phyloP scores from a whole-genome alignment of 2,113 vertebrate genomes.

The Sterrhoptilus dennistouni region DNA sequence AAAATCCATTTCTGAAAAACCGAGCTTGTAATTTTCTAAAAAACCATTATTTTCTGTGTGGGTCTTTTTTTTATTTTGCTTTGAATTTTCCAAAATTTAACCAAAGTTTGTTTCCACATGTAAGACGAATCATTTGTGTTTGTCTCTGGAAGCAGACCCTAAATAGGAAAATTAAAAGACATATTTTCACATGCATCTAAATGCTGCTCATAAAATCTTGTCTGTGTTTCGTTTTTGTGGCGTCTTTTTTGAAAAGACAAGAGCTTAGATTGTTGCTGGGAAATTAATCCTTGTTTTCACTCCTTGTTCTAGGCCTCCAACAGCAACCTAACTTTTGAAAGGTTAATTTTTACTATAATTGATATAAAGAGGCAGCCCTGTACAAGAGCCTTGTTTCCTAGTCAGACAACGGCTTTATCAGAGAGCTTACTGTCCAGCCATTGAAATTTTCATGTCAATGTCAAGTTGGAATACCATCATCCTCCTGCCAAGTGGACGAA shows the following conservation, averaged over 20 bases:
- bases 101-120: neutral
- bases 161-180: neutral
- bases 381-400: neutral
- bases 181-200: neutral
- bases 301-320: constrained; percentile 15
- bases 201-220: neutral
- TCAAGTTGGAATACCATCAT: constrained; percentile 33
- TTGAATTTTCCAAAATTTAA: neutral
- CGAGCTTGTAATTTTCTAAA: neutral
- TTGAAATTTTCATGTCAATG: constrained; percentile 45
- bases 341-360: constrained; percentile 52
- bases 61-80: neutral
- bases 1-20: neutral
- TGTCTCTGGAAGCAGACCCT: neutral
- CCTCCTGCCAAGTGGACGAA: neutral
- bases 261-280: constrained; percentile 38
- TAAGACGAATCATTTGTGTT: neutral
- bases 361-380: neutral
- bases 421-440: constrained; percentile 15
- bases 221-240: neutral
- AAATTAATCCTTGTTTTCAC: constrained; percentile 52
- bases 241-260: constrained; percentile 4
- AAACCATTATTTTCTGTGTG: neutral
- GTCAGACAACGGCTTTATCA: constrained; percentile 32
- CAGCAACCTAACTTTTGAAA: constrained; percentile 40